Percentiles rank a stretch among this genome's conserved stretches.
Conservation (phyloP, 2,888 invertebrate genomes). For the Tachina lurida region DNA sequence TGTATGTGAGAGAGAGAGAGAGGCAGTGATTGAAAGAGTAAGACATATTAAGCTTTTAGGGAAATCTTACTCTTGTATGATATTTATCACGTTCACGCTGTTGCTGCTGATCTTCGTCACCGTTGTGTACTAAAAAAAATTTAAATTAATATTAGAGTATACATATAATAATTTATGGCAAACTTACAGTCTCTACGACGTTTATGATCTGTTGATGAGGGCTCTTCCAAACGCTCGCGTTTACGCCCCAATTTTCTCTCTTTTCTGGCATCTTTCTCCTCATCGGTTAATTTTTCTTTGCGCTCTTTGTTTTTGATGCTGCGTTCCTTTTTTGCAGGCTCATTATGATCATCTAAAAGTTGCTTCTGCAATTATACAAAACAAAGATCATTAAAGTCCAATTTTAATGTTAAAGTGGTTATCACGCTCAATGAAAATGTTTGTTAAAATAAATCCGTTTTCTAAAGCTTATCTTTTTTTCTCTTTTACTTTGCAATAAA, state of each 20-base stretch:
- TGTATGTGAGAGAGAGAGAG: not conserved
- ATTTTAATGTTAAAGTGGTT: conserved; percentile 3
- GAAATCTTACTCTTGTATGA: conserved; percentile 87
- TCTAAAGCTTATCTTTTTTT: conserved; percentile 17
- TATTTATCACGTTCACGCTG: conserved; percentile 90
- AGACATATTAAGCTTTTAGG: conserved; percentile 56
- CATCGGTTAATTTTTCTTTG: conserved; percentile 88
- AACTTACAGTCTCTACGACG: conserved; percentile 89
- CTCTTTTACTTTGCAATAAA: conserved; percentile 8
- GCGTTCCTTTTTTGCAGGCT: conserved; percentile 84
- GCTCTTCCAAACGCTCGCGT: conserved; percentile 90
- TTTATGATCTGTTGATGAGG: conserved; percentile 88
- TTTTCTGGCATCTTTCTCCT: conserved; percentile 91
- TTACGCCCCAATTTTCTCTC: conserved; percentile 92
- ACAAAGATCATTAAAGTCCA: conserved; percentile 39
- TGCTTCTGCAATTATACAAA: conserved; percentile 79
- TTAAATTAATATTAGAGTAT: conserved; percentile 2
- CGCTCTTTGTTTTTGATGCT: conserved; percentile 84
- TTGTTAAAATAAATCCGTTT: not conserved
- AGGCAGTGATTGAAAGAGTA: conserved; percentile 33
- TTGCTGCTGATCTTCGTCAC: conserved; percentile 86
- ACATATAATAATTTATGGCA: conserved; percentile 9
- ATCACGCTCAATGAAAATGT: conserved; percentile 10
- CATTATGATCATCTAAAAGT: conserved; percentile 78
- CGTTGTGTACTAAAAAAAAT: conserved; percentile 85